Base-by-base conservation (phyloP, 2,888 invertebrate genomes). In the Ectobius pallidus region DNA sequence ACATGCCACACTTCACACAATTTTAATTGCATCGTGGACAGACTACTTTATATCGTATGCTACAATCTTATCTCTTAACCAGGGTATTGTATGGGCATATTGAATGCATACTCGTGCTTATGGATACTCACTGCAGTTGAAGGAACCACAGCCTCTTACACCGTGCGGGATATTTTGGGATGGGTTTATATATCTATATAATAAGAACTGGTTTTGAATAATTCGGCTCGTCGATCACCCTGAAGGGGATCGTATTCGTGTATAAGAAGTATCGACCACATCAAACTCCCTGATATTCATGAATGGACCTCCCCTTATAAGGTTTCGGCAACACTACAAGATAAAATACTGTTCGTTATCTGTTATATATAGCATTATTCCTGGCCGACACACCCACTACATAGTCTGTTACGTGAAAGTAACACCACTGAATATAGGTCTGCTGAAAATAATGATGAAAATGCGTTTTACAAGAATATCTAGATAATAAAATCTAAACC, bases 121-220 rank as follows among this genome's bases (percentile, higher is more conserved):
- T n/a, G 6, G 4, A 55, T 58, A 58, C 58, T 58, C 32, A 58
- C 30, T 27, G 3, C 25, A 30, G n/a, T 16, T n/a, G 25, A 30
- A 58, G 58, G 27, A 30, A 58, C 30, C 27, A n/a, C 9, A 30
- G n/a, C 16, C 16, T 25, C n/a, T n/a, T n/a, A n/a, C n/a, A n/a
- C n/a, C n/a, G n/a, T n/a, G n/a, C n/a, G n/a, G n/a, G n/a, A n/a
- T n/a, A n/a, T 16, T 58, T 30, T 30, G 0, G 58, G 58, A 30
- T 58, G 30, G 58, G 58, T 30, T 58, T 25, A 25, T 55, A 55
- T 55, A 25, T 58, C 30, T 30, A 58, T 30, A 30, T 65, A 65
- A 65, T 44, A 65, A 42, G 46, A 63, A 65, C 65, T 27, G 18
- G 65, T 46, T 65, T 65, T 65, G 65, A 65, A 65, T 65, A 65